phyloP scores from a whole-genome alignment of 64 coral and sea anemone species.

The Montipora cactus region DNA sequence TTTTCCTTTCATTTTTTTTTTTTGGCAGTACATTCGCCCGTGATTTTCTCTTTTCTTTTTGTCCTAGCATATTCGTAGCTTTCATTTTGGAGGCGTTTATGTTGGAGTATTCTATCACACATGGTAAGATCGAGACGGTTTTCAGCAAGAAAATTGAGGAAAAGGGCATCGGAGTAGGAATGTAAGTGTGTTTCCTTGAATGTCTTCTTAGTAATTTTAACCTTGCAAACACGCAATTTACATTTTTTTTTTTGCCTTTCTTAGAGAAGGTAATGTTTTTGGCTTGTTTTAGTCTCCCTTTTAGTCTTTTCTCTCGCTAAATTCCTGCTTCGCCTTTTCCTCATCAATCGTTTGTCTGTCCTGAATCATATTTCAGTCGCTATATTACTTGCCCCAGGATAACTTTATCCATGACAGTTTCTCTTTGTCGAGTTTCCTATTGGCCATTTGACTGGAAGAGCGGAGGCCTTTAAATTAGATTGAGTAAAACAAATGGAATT shows the following conservation, averaged over 20 bases:
- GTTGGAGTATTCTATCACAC: constrained; percentile 91
- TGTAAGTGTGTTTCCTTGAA: constrained; percentile 40
- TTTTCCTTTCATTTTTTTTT: no score
- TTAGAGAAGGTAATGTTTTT: not conserved
- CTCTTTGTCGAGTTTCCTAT: no score
- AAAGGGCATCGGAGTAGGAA: constrained; percentile 83
- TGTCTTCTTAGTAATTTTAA: not conserved
- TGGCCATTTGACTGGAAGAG: no score
- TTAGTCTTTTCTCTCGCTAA: no score
- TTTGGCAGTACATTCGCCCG: no score
- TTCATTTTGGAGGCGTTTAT: constrained; percentile 97
- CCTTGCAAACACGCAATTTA: not conserved
- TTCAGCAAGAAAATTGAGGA: constrained; percentile 94
- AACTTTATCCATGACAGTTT: no score
- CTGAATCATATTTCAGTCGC: no score
- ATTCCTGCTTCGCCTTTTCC: no score
- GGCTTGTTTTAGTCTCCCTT: not conserved
- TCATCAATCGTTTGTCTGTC: no score
- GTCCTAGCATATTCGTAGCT: constrained; percentile 88
- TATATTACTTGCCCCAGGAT: no score
- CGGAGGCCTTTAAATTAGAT: no score
- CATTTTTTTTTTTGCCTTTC: not conserved
- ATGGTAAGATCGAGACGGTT: constrained; percentile 85
- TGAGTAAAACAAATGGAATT: no score
- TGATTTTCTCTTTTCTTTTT: not conserved